Percentiles rank a stretch among this genome's conserved stretches.
Evolutionary conservation across 1,140 invertebrate species (phyloP).

Genomic region (Tetramorium simillimum): DNA sequence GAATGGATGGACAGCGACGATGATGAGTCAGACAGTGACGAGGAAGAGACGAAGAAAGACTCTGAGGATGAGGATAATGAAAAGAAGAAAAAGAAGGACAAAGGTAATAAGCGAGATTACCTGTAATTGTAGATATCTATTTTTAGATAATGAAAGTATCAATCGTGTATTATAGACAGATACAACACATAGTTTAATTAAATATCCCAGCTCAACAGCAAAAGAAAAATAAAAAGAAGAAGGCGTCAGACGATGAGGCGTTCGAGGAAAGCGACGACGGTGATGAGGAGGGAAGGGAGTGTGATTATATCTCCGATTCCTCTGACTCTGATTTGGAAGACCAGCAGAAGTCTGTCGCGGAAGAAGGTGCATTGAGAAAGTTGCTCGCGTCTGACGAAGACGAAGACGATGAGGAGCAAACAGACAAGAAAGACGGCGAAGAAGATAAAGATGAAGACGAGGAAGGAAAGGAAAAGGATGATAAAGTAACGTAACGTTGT

Average conservation of each 20-base stretch:
- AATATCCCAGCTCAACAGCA: slow-evolving; percentile 70
- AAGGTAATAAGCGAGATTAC: slow-evolving; percentile 56
- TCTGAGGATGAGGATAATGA: slow-evolving; percentile 89
- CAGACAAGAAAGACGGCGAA: slow-evolving; percentile 87
- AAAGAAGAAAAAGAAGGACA: slow-evolving; percentile 89
- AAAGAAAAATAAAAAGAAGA: slow-evolving; percentile 91
- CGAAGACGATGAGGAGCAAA: slow-evolving; percentile 92
- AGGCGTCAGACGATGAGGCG: slow-evolving; percentile 93
- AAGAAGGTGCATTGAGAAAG: slow-evolving; percentile 95
- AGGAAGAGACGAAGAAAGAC: slow-evolving; percentile 88
- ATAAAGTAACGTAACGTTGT: slow-evolving; percentile 84
- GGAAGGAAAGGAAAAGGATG: slow-evolving; percentile 88
- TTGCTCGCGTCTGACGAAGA: slow-evolving; percentile 96
- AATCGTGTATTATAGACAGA: slow-evolving; percentile 22
- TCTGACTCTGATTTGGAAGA: slow-evolving; percentile 92
- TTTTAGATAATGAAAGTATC: slow-evolving; percentile 1
- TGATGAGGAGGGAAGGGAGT: slow-evolving; percentile 96
- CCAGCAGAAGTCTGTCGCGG: slow-evolving; percentile 90
- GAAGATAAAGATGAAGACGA: slow-evolving; percentile 87
- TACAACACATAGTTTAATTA: slow-evolving; percentile 33
- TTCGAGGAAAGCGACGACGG: slow-evolving; percentile 98
- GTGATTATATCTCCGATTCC: slow-evolving; percentile 94
- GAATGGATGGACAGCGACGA: slow-evolving; percentile 95
- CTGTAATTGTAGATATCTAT: slow-evolving; percentile 11
- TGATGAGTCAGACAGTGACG: slow-evolving; percentile 89